Percentiles rank a stretch among this genome's conserved stretches.
Conservation (phyloP, 2,797 vertebrate species). For the Parauchenoglanis ngamensis region DNA sequence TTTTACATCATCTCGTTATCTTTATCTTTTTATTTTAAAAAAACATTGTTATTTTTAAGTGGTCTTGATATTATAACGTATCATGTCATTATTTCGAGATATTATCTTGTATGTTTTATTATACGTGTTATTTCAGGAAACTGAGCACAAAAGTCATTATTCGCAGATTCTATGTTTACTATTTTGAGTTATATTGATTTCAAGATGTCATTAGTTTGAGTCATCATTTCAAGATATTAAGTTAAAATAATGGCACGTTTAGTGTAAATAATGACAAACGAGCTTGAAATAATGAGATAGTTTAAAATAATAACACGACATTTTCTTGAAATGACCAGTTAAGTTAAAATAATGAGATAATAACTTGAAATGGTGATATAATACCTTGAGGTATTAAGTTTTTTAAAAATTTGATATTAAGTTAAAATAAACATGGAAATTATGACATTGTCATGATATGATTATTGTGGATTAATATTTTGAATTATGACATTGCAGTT, state of each 20-base stretch:
- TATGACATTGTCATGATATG: too few relatives aligned
- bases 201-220: background rate
- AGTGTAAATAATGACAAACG: background rate
- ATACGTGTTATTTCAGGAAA: background rate
- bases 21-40: background rate
- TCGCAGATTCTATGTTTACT: background rate
- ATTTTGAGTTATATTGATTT: background rate
- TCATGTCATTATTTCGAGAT: background rate
- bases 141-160: background rate
- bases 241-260: background rate
- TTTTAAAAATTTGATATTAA: too few relatives aligned
- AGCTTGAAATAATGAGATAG: background rate
- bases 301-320: too few relatives aligned
- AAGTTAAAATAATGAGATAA: background rate
- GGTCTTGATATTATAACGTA: background rate
- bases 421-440: too few relatives aligned
- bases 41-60: background rate
- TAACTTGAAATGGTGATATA: background rate
- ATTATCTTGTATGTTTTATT: background rate
- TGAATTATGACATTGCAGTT: background rate
- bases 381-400: too few relatives aligned
- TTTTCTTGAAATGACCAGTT: background rate
- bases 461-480: too few relatives aligned
- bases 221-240: background rate
- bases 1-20: background rate